Evolutionary conservation across 2,797 vertebrate genomes (phyloP).

Genomic region (Urocyon cinereoargenteus): DNA sequence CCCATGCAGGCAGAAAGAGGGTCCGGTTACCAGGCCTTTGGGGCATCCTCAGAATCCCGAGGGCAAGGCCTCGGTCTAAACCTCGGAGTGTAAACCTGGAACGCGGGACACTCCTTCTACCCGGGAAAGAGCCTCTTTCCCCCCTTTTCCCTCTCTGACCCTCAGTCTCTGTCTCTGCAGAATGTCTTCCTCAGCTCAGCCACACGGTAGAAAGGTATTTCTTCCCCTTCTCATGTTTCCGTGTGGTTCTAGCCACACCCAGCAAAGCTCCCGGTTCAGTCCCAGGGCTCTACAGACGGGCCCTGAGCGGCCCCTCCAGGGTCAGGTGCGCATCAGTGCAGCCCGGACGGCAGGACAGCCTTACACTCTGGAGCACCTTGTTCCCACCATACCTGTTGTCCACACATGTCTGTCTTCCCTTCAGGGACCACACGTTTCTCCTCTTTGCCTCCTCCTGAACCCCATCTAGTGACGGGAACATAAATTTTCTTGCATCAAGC

Average conservation of each 20-base stretch:
- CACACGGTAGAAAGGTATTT: background rate
- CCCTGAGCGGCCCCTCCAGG: background rate
- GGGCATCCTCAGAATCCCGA: background rate
- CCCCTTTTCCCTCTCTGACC: too few species aligned
- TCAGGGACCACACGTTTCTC: background rate
- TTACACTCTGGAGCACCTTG: background rate
- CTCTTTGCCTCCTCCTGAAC: background rate
- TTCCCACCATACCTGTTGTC: background rate
- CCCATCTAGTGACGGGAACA: background rate
- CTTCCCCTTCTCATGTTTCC: background rate
- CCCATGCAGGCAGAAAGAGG: background rate
- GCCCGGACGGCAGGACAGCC: background rate
- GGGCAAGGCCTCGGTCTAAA: too few species aligned
- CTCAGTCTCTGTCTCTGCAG: background rate
- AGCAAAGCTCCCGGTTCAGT: background rate
- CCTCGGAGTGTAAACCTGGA: background rate
- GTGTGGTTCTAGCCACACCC: background rate
- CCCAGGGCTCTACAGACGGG: background rate
- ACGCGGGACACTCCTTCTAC: background rate
- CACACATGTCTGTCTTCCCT: fast-evolving
- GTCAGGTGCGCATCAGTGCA: background rate
- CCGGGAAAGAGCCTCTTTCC: background rate
- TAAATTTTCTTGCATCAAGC: background rate
- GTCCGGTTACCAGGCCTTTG: background rate
- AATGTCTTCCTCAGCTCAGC: background rate